These are phyloP conservation scores for Sceloporus undulatus DNA, from an alignment of 2,113 vertebrate species.

Conservation along the genomic window DNA sequence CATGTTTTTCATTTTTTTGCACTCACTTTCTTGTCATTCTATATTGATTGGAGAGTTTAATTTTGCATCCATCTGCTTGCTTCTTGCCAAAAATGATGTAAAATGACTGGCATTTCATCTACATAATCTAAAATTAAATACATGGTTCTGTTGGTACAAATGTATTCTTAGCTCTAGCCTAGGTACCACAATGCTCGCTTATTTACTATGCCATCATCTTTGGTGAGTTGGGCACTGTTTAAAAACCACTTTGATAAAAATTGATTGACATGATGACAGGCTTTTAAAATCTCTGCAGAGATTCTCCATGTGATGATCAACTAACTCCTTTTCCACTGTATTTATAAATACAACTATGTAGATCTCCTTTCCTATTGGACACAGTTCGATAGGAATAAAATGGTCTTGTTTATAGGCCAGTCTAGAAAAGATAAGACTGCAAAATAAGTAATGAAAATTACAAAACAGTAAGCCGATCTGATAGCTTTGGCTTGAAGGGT, in stretches of 20 bases:
- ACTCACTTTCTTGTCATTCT: background rate
- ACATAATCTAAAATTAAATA: background rate
- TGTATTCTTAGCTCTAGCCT: background rate
- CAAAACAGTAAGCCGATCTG: no score
- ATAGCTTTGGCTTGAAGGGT: no score
- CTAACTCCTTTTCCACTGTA: background rate
- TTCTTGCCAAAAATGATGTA: slow-evolving; percentile 8
- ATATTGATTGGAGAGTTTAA: background rate
- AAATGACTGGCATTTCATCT: slow-evolving; percentile 11
- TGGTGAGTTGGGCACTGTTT: background rate
- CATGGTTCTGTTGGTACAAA: background rate
- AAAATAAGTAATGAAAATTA: no score
- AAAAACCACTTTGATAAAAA: background rate
- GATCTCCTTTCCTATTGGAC: background rate
- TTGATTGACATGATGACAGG: background rate
- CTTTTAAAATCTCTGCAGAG: background rate
- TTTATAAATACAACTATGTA: background rate
- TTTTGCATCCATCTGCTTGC: background rate
- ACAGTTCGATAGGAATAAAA: background rate
- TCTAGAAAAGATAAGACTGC: background rate
- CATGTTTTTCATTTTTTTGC: background rate
- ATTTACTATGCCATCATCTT: background rate
- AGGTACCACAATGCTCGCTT: background rate
- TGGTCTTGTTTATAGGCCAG: background rate
- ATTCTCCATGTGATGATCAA: background rate